Evolutionary conservation across 2,797 vertebrate species (phyloP), one percentile per base, ranked within the genome.

Genomic region (Molossus alvarezi): DNA sequence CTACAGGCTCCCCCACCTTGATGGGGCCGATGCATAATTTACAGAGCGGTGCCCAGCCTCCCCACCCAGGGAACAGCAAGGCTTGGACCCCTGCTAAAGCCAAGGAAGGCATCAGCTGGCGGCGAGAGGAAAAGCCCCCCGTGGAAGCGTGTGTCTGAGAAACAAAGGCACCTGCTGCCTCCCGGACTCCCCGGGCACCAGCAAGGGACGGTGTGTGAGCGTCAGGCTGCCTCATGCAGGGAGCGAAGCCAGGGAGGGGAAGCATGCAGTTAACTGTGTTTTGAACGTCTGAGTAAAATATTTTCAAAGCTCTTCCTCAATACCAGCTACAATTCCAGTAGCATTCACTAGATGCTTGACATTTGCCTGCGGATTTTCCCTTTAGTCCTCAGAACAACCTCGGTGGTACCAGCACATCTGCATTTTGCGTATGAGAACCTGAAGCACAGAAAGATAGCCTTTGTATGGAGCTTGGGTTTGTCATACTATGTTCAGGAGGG

Each of bases 121-220:
- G 71, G 3, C 9, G 41, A 83, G 25, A 65, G n/a, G 29, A 48
- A 64, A 48, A 53, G 53, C 6, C 51, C 29, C 62, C 20, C 2
- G 1, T 0, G 2, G 4, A 41, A 53, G 25, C 29, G 4, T 4
- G 10, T 3, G 4, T 55, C 33, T 41, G n/a, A 45, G 33, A 60
- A 58, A 9, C 65, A 77, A 82, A 88, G 9, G n/a, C 7, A 6
- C 23, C 25, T 6, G 5, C 62, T 33, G 41, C 71, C 41, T 14
- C 62, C 87, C 17, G 8, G 27, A 14, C 45, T 57, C 82, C 41
- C 60, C 87, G 69, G 51, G 37, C 51, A 64, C 33, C 87, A 62
- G 25, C 20, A 45, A 23, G 1, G 13, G 8, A 15, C 41, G 3
- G 9, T 67, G 62, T 0, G 9, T 14, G 33, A 23, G 13, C 4